A percentile compares a stretch with the other conserved stretches of the same genome.
Evolutionary conservation across 2,797 vertebrate genomes (phyloP).

Genomic region (Euthynnus affinis): DNA sequence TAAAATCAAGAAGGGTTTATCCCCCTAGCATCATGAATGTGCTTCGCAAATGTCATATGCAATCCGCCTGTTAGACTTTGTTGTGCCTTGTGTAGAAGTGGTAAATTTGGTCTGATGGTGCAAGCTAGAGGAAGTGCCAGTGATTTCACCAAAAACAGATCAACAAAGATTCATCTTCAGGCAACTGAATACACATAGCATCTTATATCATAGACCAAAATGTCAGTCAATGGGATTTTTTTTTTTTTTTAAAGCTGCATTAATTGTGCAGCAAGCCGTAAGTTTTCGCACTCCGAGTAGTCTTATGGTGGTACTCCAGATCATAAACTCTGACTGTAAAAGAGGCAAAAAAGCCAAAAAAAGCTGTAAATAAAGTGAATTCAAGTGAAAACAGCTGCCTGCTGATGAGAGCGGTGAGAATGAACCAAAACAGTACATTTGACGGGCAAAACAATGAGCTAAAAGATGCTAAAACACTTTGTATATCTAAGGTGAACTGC

Average conservation of each 20-base stretch:
- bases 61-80: constrained; percentile 3
- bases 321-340: too few relatives aligned
- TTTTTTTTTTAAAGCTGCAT: not conserved
- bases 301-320: not conserved
- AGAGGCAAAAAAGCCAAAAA: too few relatives aligned
- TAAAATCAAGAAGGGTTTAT: not conserved
- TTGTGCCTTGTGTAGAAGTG: constrained; percentile 6
- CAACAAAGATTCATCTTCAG: not conserved
- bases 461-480: too few relatives aligned
- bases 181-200: not conserved
- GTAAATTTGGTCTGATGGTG: not conserved
- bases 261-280: not conserved
- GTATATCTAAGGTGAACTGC: too few relatives aligned
- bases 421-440: too few relatives aligned
- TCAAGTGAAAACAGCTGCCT: not conserved
- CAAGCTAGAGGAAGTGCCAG: not conserved
- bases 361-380: not conserved
- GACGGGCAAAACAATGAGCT: too few relatives aligned
- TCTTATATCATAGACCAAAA: not conserved
- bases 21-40: not conserved
- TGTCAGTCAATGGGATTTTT: not conserved
- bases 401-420: not conserved
- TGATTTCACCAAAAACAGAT: not conserved
- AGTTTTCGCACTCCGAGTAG: not conserved
- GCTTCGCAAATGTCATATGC: constrained; percentile 1